Evolutionary conservation across 1,140 invertebrate genomes (phyloP).

Genomic region (Maconellicoccus hirsutus): DNA sequence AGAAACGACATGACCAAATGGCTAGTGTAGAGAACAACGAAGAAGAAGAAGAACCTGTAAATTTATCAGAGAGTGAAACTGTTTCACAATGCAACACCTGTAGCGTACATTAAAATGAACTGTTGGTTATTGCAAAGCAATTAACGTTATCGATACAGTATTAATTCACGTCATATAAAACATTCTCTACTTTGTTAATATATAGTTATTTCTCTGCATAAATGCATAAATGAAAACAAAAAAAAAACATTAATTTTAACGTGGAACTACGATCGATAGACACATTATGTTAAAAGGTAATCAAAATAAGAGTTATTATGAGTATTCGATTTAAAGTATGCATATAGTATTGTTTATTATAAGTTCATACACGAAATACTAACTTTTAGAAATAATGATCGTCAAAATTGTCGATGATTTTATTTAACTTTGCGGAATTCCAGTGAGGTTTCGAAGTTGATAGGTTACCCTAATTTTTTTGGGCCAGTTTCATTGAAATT

Average conservation of each 20-base stretch:
- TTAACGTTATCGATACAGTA: neutral
- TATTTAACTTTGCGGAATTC: neutral
- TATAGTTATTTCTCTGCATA: too few species aligned
- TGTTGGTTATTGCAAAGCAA: neutral
- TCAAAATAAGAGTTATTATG: neutral
- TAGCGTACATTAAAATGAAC: neutral
- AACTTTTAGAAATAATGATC: neutral
- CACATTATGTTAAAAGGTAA: neutral
- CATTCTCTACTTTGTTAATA: neutral
- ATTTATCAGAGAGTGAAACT: constrained; percentile 11
- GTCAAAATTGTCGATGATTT: neutral
- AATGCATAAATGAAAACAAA: too few species aligned
- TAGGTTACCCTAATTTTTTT: too few species aligned
- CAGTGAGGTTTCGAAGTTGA: neutral
- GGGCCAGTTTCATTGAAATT: neutral
- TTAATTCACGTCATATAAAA: neutral
- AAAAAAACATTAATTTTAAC: too few species aligned
- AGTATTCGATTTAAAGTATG: neutral
- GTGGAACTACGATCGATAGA: neutral
- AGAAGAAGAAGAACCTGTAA: constrained; percentile 1
- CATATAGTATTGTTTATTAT: too few species aligned
- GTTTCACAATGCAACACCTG: constrained; percentile 4
- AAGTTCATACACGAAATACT: neutral
- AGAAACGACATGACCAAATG: constrained; percentile 16
- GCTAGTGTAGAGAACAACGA: neutral